These are phyloP conservation scores for Matsumyia berberina DNA, from an alignment of 2,888 invertebrate species.

Conservation along the genomic window DNA sequence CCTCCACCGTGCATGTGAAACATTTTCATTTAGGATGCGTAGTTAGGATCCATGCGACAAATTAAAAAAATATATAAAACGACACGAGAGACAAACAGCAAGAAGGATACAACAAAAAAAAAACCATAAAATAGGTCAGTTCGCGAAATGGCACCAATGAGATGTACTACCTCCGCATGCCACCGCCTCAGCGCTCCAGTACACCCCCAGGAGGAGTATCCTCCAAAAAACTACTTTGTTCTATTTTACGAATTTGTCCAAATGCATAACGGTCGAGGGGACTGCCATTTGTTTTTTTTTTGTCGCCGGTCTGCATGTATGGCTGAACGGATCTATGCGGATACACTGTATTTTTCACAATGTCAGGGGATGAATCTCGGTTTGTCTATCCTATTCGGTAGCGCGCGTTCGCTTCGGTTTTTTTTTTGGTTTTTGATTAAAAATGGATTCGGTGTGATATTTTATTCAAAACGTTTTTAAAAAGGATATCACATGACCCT, in stretches of 20 bases:
- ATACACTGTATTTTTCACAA: constrained; percentile 24
- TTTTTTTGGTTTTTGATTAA: constrained; percentile 64
- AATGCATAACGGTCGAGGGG: constrained; percentile 66
- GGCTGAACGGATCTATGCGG: constrained; percentile 35
- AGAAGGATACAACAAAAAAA: constrained; percentile 15
- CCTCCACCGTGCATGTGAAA: constrained; percentile 14
- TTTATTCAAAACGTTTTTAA: constrained; percentile 71
- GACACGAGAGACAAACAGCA: constrained; percentile 38
- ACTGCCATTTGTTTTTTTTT: constrained; percentile 43
- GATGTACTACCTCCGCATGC: constrained; percentile 47
- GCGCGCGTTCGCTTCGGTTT: neutral
- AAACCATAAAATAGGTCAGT: constrained; percentile 66
- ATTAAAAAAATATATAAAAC: constrained; percentile 37
- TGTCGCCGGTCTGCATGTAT: constrained; percentile 31
- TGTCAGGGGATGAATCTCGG: constrained; percentile 44
- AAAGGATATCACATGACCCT: constrained; percentile 66
- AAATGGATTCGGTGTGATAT: constrained; percentile 73
- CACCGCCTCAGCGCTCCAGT: neutral
- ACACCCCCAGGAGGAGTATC: constrained; percentile 33
- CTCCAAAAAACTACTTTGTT: constrained; percentile 51
- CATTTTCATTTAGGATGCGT: constrained; percentile 67
- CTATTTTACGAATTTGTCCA: constrained; percentile 73
- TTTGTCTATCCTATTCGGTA: constrained; percentile 5
- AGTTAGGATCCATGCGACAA: constrained; percentile 57
- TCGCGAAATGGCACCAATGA: constrained; percentile 69